A percentile compares a stretch with the other conserved stretches of the same genome.
phyloP scores from a whole-genome alignment of 1,140 invertebrate genomes.

The Leptinotarsa defecta region DNA sequence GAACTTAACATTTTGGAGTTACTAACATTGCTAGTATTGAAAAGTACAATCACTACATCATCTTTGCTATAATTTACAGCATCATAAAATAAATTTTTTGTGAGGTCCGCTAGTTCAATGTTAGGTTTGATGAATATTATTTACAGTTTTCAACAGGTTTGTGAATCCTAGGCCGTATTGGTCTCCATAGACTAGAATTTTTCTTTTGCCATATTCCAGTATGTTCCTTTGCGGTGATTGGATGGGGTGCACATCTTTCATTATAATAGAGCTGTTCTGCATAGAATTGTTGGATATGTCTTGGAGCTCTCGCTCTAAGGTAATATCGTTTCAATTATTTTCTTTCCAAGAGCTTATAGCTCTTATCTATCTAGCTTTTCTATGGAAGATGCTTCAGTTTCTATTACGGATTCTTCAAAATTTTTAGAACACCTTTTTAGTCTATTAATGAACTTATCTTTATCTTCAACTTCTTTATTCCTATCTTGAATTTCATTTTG shows the following conservation, averaged over 20 bases:
- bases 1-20: not conserved
- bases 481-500: no score
- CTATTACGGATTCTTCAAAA: no score
- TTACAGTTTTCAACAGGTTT: not conserved
- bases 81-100: conserved; percentile 1
- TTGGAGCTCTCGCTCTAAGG: not conserved
- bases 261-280: not conserved
- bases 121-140: conserved; percentile 4
- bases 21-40: conserved; percentile 5
- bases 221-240: not conserved
- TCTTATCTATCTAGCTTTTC: no score
- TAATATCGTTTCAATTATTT: conserved; percentile 3
- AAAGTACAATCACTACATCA: conserved; percentile 10
- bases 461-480: no score
- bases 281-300: conserved; percentile 1
- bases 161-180: conserved; percentile 5
- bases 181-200: conserved; percentile 9
- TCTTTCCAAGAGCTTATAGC: not conserved
- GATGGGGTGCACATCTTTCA: no score
- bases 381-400: no score
- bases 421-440: no score
- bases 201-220: not conserved
- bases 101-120: conserved; percentile 1
- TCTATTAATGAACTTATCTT: no score
- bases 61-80: not conserved